These are phyloP conservation scores for Corythoichthys intestinalis DNA, from an alignment of 2,113 vertebrate species.

Conservation along the genomic window DNA sequence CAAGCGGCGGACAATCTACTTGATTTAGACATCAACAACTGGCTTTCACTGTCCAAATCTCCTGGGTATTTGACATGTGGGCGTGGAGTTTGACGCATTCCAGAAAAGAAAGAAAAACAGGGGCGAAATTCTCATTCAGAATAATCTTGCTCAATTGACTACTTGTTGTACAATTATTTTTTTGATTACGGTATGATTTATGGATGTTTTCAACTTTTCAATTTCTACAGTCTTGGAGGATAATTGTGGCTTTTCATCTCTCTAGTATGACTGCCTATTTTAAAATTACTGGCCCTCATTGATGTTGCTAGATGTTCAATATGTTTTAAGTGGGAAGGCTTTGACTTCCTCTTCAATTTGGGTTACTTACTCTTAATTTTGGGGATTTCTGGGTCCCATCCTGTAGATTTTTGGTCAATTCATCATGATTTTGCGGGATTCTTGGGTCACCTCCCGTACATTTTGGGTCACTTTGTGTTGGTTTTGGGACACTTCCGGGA, in stretches of 20 bases:
- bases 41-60: slow-evolving; percentile 39
- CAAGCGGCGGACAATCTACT: slow-evolving; percentile 47
- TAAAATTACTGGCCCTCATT: no score
- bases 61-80: slow-evolving; percentile 40
- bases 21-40: slow-evolving; percentile 51
- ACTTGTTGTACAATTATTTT: slow-evolving; percentile 72
- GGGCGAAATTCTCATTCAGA: slow-evolving; percentile 26
- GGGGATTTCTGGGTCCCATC: no score
- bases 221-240: slow-evolving; percentile 39
- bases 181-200: slow-evolving; percentile 62
- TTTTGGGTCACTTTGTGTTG: no score
- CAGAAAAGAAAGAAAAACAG: slow-evolving; percentile 23
- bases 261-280: no score
- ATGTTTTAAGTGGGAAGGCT: no score
- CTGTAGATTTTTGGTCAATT: no score
- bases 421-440: no score
- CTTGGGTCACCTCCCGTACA: no score
- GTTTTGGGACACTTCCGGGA: no score
- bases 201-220: slow-evolving; percentile 68
- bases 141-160: slow-evolving; percentile 56
- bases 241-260: slow-evolving; percentile 46
- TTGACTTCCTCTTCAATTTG: no score
- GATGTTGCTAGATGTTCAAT: no score
- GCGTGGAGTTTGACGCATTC: slow-evolving; percentile 30
- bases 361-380: no score